These are phyloP conservation scores for Chelmon rostratus DNA, from an alignment of 2,797 vertebrate genomes.

Conservation along the genomic window DNA sequence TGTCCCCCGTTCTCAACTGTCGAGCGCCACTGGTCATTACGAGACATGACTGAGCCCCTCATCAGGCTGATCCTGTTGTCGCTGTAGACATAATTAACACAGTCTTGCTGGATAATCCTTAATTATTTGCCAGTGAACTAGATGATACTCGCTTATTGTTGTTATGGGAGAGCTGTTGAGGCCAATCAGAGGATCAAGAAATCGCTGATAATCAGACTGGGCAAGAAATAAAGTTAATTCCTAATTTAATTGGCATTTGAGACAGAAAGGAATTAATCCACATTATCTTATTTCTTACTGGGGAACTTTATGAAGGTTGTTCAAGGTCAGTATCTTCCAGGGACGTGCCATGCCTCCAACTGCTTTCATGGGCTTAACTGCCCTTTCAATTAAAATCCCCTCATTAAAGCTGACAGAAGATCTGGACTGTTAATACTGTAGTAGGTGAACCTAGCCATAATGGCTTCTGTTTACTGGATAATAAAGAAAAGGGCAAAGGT, in stretches of 20 bases:
- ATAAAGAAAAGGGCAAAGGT: constrained; percentile 16
- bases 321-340: constrained; percentile 66
- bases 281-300: constrained; percentile 67
- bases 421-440: constrained; percentile 45
- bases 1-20: constrained; percentile 34
- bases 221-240: constrained; percentile 74
- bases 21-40: constrained; percentile 58
- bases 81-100: constrained; percentile 72
- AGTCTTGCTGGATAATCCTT: constrained; percentile 74
- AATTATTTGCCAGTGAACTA: constrained; percentile 77
- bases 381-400: constrained; percentile 70
- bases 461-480: constrained; percentile 14
- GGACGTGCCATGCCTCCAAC: constrained; percentile 51
- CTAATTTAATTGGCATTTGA: constrained; percentile 82
- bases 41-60: constrained; percentile 55
- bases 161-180: constrained; percentile 60
- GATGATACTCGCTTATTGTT: constrained; percentile 70
- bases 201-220: constrained; percentile 61
- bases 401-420: constrained; percentile 65
- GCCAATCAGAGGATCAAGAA: constrained; percentile 66
- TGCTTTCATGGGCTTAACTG: constrained; percentile 62
- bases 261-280: constrained; percentile 72
- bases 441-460: constrained; percentile 24
- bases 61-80: constrained; percentile 65
- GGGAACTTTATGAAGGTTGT: constrained; percentile 67